Evolutionary conservation across 2,113 vertebrate genomes (phyloP), one percentile per base, ranked within the genome.

Genomic region (Oryzias javanicus): DNA sequence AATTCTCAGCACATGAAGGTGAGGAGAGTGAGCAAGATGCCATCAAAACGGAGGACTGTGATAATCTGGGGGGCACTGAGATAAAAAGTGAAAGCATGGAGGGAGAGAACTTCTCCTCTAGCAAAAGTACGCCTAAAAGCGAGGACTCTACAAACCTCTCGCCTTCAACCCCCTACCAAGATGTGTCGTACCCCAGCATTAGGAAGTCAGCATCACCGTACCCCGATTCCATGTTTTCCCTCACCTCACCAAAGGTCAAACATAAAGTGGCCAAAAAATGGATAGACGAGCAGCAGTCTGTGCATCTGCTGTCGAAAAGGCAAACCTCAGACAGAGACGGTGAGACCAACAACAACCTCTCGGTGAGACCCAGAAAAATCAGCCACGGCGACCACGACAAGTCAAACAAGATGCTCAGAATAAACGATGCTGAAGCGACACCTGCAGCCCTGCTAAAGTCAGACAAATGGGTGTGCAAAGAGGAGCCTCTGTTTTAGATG

Each of bases 11-110:
- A 49, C 90, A 93, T 71, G 84, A 92, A 42, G 90, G 91, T 22
- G 92, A 95, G 85, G 92, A 95, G 64, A 91, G 93, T 76, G 94
- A 93, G 85, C 94, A 94, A 77, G 93, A 93, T 67, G 73, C 89
- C 16, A 92, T 93, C 75, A 96, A 93, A 89, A 91, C 64, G 55
- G 73, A 89, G 60, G 75, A 82, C 8, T 62, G 70, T 14, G 82
- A 80, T 42, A 75, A 80, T 55, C 60, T 79, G 40, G 72, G 70
- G 3, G 56, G 35, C 4, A 13, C 46, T 6, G 52, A 74, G 14
- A 69, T 75, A 35, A 86, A 87, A 72, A 67, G 29, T 35, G 85
- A 89, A 59, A 71, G 22, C 12, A 55, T 60, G 14, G 79, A 78
- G 17, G 67, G 56, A 25, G 73, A 67, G 49, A 48, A 62, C 57